Percentiles rank a stretch among this genome's conserved stretches.
phyloP scores from a whole-genome alignment of 2,797 vertebrate genomes.

The Coluber constrictor region DNA sequence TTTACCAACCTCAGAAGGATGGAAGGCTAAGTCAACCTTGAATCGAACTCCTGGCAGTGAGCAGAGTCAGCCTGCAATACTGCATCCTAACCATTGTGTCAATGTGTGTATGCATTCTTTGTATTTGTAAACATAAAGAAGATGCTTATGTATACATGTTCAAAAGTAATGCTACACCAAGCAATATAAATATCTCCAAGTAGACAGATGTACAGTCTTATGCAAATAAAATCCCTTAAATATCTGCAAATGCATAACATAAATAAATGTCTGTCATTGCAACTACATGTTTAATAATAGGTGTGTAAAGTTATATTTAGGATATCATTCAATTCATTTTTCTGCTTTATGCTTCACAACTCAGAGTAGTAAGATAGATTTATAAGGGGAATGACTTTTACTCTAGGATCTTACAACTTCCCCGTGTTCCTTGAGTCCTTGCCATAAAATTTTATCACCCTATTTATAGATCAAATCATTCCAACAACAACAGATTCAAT shows the following conservation, averaged over 20 bases:
- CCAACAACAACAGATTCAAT: slow-evolving; percentile 74
- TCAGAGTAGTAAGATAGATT: slow-evolving; percentile 69
- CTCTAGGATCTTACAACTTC: slow-evolving; percentile 73
- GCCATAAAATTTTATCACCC: slow-evolving; percentile 78
- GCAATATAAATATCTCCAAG: slow-evolving; percentile 13
- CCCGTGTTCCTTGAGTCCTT: slow-evolving; percentile 66
- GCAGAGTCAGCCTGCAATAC: neutral
- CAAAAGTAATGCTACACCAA: slow-evolving; percentile 2
- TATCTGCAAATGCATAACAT: slow-evolving; percentile 11
- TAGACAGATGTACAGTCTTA: slow-evolving; percentile 35
- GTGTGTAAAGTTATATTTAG: slow-evolving; percentile 48
- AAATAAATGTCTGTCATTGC: slow-evolving; percentile 9
- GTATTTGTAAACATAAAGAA: slow-evolving; percentile 17
- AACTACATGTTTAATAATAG: slow-evolving; percentile 29
- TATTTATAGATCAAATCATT: slow-evolving; percentile 77
- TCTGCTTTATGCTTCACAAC: slow-evolving; percentile 67
- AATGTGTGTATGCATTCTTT: neutral
- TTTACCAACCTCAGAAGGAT: neutral
- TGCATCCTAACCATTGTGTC: neutral
- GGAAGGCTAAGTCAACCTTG: neutral
- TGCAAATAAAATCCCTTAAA: slow-evolving; percentile 39
- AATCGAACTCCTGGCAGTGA: neutral
- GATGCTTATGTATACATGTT: neutral
- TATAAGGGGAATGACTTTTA: slow-evolving; percentile 67
- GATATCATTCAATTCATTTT: slow-evolving; percentile 69